Percentiles rank a stretch among this genome's conserved stretches.
Conservation (phyloP, 2,797 vertebrate species). For the Ctenopoma multispine region DNA sequence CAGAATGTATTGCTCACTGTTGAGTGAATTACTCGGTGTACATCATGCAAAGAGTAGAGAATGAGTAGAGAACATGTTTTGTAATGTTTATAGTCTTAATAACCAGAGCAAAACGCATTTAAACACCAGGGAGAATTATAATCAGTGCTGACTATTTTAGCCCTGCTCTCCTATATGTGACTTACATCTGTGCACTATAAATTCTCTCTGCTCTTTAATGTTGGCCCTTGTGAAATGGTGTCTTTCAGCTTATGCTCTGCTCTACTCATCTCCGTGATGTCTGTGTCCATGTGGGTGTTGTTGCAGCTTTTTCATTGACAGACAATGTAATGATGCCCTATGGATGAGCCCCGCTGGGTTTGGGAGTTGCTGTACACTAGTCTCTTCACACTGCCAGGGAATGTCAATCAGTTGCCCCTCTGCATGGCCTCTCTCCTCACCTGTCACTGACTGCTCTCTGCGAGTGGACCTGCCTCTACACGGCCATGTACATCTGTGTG, state of each 20-base stretch:
- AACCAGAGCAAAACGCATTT: neutral
- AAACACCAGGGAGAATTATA: neutral
- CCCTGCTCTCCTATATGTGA: conserved; percentile 2
- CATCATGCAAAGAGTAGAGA: no score
- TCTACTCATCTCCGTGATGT: conserved; percentile 38
- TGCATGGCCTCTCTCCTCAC: conserved; percentile 45
- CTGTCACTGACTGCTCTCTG: conserved; percentile 33
- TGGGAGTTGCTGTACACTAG: conserved; percentile 48
- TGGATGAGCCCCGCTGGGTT: conserved; percentile 50
- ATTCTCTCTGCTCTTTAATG: conserved; percentile 22
- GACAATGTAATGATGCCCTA: conserved; percentile 65
- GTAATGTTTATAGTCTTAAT: neutral
- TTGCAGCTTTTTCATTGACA: conserved; percentile 61
- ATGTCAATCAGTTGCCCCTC: conserved; percentile 62
- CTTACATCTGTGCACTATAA: conserved; percentile 16
- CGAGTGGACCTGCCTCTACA: neutral
- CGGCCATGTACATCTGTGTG: conserved; percentile 18
- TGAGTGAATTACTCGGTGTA: no score
- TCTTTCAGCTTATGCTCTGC: conserved; percentile 23
- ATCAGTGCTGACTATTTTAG: conserved; percentile 3
- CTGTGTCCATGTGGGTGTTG: conserved; percentile 51
- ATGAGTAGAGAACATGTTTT: no score
- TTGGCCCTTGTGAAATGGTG: conserved; percentile 3
- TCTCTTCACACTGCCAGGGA: conserved; percentile 40
- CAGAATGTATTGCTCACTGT: no score